These are phyloP conservation scores for Sebastes vulpes DNA, from an alignment of 2,797 vertebrate species.

Conservation along the genomic window DNA sequence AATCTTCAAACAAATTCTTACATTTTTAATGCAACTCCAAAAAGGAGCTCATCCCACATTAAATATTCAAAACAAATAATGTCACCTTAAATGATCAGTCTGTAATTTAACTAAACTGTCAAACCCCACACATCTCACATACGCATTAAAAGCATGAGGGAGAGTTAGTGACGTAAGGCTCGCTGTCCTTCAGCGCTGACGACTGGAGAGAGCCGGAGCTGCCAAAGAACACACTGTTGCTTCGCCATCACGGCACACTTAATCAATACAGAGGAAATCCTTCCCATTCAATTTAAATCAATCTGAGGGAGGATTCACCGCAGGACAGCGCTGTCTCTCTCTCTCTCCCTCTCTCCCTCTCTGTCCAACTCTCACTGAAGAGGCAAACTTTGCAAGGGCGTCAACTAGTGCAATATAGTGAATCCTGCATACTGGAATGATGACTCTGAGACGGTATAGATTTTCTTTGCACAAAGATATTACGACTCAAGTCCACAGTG, in stretches of 20 bases:
- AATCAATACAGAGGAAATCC: slow-evolving; percentile 75
- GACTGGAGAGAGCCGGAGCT: slow-evolving; percentile 42
- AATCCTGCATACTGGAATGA: neutral
- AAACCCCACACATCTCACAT: neutral
- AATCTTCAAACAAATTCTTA: neutral
- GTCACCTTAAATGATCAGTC: slow-evolving; percentile 1
- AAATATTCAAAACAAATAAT: neutral
- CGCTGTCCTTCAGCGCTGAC: slow-evolving; percentile 63
- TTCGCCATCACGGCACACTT: slow-evolving; percentile 46
- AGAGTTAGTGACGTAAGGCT: neutral
- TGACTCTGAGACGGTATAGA: neutral
- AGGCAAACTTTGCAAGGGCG: slow-evolving; percentile 36
- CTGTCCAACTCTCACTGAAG: neutral
- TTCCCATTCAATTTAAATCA: slow-evolving; percentile 66
- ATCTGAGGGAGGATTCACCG: slow-evolving; percentile 35
- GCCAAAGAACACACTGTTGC: slow-evolving; percentile 53
- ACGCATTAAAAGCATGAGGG: slow-evolving; percentile 3
- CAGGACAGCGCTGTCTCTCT: neutral
- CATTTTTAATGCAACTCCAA: neutral
- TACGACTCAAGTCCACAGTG: neutral
- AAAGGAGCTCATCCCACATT: neutral
- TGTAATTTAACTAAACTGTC: neutral
- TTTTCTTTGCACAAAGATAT: neutral
- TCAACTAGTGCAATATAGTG: slow-evolving; percentile 4
- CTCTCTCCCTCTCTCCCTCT: neutral